Conservation (phyloP, 2,888 invertebrate species). For the Pocota personata region DNA sequence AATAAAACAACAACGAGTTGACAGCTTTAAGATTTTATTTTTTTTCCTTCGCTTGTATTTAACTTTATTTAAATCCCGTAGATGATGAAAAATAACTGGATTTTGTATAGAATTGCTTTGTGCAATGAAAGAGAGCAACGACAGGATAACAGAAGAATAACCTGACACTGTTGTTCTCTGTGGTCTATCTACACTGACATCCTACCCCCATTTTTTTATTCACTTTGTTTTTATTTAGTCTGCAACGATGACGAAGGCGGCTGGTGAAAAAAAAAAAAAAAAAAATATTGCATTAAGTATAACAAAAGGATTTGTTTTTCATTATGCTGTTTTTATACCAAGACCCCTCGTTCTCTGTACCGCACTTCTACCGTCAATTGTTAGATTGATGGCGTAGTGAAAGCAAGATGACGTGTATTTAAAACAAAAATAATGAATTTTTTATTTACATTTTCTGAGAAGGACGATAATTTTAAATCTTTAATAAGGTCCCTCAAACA, state of each 20-base stretch:
- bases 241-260: neutral
- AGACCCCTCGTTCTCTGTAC: neutral
- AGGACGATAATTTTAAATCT: neutral
- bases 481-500: neutral
- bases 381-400: neutral
- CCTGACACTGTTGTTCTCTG: constrained; percentile 44
- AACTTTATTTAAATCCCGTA: constrained; percentile 52
- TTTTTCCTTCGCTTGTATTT: neutral
- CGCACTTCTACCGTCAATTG: neutral
- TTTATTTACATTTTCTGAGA: neutral
- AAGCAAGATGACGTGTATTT: neutral
- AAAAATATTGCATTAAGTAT: constrained; percentile 45
- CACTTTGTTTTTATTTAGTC: constrained; percentile 24
- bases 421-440: neutral
- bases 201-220: constrained; percentile 13
- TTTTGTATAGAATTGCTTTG: constrained; percentile 1
- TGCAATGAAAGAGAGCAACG: neutral
- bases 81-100: constrained; percentile 41
- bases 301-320: constrained; percentile 41
- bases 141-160: constrained; percentile 23
- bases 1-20: constrained; percentile 39
- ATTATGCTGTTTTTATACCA: constrained; percentile 1
- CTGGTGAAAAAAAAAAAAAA: neutral
- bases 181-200: constrained; percentile 42
- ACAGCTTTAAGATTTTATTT: constrained; percentile 41